These are phyloP conservation scores for Hipposideros armiger DNA, from an alignment of 2,113 vertebrate genomes.

Conservation along the genomic window DNA sequence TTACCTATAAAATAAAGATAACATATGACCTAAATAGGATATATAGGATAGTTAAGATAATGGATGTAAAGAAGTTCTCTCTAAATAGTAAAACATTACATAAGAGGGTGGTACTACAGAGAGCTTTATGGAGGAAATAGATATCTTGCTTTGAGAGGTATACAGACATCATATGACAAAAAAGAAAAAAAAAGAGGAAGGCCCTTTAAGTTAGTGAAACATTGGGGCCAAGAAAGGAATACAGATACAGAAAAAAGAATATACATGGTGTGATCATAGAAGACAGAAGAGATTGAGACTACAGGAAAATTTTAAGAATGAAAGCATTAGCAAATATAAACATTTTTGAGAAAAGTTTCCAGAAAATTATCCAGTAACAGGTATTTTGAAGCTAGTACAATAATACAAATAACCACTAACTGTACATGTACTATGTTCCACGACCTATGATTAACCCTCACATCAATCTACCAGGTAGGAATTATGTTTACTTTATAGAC, in stretches of 20 bases:
- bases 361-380: conserved; percentile 36
- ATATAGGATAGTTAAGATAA: background rate
- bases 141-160: background rate
- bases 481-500: conserved; percentile 28
- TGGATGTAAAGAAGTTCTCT: background rate
- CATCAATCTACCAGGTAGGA: background rate
- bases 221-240: background rate
- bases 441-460: background rate
- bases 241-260: background rate
- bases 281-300: background rate
- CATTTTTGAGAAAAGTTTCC: background rate
- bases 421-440: background rate
- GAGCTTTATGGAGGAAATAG: background rate
- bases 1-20: background rate
- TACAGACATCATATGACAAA: background rate
- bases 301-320: conserved; percentile 36
- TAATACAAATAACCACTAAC: background rate
- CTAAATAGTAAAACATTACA: background rate
- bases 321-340: conserved; percentile 38
- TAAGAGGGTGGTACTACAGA: background rate
- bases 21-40: background rate
- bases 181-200: background rate
- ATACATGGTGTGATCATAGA: background rate
- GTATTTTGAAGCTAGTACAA: background rate
- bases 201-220: background rate